phyloP scores from a whole-genome alignment of 1,140 invertebrate genomes.

The Pseudomyrmex sp. region DNA sequence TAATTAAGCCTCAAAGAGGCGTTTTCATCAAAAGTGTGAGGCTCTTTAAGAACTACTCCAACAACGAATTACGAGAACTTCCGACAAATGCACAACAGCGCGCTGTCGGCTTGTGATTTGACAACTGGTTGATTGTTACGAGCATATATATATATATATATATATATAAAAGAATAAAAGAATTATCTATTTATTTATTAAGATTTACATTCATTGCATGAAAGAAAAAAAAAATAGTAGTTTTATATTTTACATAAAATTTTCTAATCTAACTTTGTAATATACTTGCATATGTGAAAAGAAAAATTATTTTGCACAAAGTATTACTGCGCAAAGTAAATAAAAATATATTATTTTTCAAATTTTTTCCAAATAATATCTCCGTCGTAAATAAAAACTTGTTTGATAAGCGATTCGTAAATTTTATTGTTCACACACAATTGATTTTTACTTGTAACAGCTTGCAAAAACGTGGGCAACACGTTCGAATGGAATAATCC shows the following conservation, averaged over 20 bases:
- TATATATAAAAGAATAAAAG: neutral
- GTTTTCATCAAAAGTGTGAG: constrained; percentile 59
- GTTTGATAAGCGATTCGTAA: neutral
- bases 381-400: neutral
- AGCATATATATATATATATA: too few species aligned
- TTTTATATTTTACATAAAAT: too few species aligned
- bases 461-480: neutral
- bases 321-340: too few species aligned
- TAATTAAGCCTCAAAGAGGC: constrained; percentile 69
- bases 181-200: too few species aligned
- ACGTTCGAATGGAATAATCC: constrained; percentile 15
- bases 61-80: constrained; percentile 57
- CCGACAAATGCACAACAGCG: constrained; percentile 54
- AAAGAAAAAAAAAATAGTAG: too few species aligned
- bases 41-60: constrained; percentile 63
- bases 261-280: too few species aligned
- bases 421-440: neutral
- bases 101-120: neutral
- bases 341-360: neutral
- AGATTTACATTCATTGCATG: too few species aligned
- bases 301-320: too few species aligned
- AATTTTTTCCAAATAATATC: neutral
- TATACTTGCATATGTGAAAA: too few species aligned
- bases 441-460: neutral
- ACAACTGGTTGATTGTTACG: neutral